These are phyloP conservation scores for zebrafish (Danio rerio) DNA, from an alignment of 2,113 vertebrate species.

Conservation along the genomic window DNA sequence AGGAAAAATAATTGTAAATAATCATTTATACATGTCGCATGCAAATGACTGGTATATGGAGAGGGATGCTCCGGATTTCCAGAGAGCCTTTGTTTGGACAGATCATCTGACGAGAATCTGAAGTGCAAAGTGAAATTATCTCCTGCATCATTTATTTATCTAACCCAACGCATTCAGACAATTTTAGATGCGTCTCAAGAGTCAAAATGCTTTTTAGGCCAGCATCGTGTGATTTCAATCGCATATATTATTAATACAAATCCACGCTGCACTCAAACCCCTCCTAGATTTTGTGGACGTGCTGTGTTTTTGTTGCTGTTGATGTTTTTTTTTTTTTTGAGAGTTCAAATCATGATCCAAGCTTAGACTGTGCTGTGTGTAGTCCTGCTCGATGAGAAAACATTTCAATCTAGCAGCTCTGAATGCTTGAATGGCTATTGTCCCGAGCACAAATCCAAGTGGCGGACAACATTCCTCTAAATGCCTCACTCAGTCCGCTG, in stretches of 20 bases:
- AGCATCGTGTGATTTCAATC: not conserved
- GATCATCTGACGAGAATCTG: too few species aligned
- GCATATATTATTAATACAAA: not conserved
- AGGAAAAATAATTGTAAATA: too few species aligned
- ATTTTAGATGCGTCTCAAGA: not conserved
- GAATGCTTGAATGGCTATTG: constrained; percentile 47
- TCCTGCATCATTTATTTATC: not conserved
- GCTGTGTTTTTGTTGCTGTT: not conserved
- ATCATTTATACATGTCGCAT: too few species aligned
- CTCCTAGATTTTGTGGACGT: not conserved
- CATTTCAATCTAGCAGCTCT: constrained; percentile 44
- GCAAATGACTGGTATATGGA: too few species aligned
- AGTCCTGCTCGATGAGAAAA: constrained; percentile 38
- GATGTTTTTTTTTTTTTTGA: not conserved
- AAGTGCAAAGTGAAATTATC: not conserved
- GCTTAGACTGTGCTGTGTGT: not conserved
- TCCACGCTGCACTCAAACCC: not conserved
- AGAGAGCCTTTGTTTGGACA: too few species aligned
- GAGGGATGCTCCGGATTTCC: too few species aligned
- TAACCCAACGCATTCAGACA: not conserved
- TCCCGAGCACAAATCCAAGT: constrained; percentile 33
- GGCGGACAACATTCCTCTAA: constrained; percentile 31
- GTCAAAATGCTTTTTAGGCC: not conserved
- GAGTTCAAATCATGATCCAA: not conserved
- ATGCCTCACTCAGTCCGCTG: constrained; percentile 37